Evolutionary conservation across 2,888 invertebrate genomes (phyloP), one percentile per base, ranked within the genome.

Genomic region (Amphiduros pacificus): DNA sequence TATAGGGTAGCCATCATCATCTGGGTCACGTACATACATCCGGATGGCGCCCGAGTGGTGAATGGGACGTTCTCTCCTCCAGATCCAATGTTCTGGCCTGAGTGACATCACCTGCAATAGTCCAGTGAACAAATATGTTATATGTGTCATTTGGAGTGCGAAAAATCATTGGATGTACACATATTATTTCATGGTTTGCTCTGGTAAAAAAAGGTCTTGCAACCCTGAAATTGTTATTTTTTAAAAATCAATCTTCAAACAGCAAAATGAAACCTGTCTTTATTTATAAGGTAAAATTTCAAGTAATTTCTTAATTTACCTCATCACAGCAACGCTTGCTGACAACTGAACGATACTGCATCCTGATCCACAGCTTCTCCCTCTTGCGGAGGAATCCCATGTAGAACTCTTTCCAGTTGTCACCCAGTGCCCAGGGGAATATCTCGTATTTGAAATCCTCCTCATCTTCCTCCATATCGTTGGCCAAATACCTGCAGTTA

Each of bases 381-480:
- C 81, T 70, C 74, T 77, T 71, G 40, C 72, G 61, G 17, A 82
- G 71, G 67, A 83, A 82, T 24, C 67, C 60, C 0, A 74, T 73
- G 62, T 73, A 73, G 62, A 71, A 74, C 51, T 75, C 71, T 48
- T 73, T 73, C 83, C 84, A 83, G 52, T 73, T 71, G 27, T 73
- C 63, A 52, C 81, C 79, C 31, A 81, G 71, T 36, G 79, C 81
- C 85, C 85, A 86, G 9, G 81, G 82, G 69, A 84, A 81, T 40
- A 87, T 81, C 60, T 83, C 82, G 67, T 79, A 81, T 70, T 84
- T 85, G 20, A 82, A 71, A 54, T 85, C 83, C 54, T 86, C 85
- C 44, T 86, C 85, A 71, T 87, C 87, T 74, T 87, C 87, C 71
- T 87, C 86, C 80, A 87, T 84, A 66, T 87, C 86, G 75, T 86